phyloP scores from a whole-genome alignment of 2,797 vertebrate genomes.

The Delichon dasypus region DNA sequence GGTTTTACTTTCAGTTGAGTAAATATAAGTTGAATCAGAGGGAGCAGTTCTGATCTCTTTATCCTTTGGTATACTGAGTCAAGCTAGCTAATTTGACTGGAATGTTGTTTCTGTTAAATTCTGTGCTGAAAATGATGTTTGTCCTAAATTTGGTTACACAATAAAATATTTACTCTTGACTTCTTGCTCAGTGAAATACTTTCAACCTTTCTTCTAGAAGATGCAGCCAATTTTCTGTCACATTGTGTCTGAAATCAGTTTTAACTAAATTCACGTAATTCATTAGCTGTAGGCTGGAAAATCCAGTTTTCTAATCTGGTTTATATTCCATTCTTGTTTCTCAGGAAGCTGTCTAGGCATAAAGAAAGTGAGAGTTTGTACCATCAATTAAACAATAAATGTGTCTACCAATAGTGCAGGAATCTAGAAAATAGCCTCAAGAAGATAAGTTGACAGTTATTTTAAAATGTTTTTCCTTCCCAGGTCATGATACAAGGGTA shows the following conservation, averaged over 20 bases:
- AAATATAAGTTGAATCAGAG: conserved; percentile 33
- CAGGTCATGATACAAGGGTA: background rate
- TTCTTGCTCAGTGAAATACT: conserved; percentile 54
- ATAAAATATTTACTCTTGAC: conserved; percentile 48
- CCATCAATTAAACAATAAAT: background rate
- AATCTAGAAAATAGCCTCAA: background rate
- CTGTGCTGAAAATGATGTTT: conserved; percentile 19
- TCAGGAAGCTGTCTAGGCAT: conserved; percentile 32
- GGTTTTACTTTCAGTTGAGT: conserved; percentile 10
- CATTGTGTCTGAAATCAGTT: conserved; percentile 37
- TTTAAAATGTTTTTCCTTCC: background rate
- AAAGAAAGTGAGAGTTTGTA: background rate
- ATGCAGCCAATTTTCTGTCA: conserved; percentile 52
- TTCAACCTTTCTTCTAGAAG: conserved; percentile 33
- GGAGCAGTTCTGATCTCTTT: background rate
- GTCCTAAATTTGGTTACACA: conserved; percentile 30
- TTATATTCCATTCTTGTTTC: conserved; percentile 45
- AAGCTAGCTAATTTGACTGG: conserved; percentile 14
- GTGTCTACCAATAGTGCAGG: background rate
- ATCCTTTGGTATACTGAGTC: background rate
- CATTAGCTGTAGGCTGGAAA: conserved; percentile 23
- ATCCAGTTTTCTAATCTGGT: conserved; percentile 28
- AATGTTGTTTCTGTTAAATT: conserved; percentile 42
- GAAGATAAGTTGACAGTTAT: background rate
- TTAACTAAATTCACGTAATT: conserved; percentile 45